These are phyloP conservation scores for Brachypodius melanocephalos DNA, from an alignment of 2,113 vertebrate species.

Conservation along the genomic window DNA sequence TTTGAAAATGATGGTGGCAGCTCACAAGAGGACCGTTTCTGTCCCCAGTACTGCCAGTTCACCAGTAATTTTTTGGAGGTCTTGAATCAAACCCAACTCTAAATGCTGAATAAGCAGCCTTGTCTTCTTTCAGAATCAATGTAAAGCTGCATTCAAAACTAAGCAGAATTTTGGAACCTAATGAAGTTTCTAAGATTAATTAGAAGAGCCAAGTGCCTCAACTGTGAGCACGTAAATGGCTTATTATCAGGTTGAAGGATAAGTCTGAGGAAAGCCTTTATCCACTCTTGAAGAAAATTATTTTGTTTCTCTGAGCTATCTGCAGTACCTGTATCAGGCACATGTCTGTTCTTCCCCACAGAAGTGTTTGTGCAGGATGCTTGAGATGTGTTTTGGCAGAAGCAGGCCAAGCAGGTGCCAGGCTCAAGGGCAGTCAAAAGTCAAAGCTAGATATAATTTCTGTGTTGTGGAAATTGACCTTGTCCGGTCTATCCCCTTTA, in stretches of 20 bases:
- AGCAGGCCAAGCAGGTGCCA: neutral
- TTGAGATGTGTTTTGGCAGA: neutral
- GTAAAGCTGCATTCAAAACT: neutral
- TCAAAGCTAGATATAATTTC: neutral
- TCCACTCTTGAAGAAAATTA: neutral
- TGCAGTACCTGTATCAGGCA: rapidly evolving
- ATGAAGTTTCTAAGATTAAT: neutral
- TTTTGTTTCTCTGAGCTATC: neutral
- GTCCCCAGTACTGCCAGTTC: neutral
- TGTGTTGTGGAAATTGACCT: neutral
- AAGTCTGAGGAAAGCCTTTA: neutral
- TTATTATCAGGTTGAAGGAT: neutral
- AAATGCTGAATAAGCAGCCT: neutral
- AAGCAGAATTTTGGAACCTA: neutral
- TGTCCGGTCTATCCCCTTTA: neutral
- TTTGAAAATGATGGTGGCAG: neutral
- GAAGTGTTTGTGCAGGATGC: neutral
- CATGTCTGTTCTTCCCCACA: neutral
- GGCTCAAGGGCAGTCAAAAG: neutral
- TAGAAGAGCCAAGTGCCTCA: neutral
- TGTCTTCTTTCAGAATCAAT: neutral
- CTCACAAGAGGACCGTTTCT: rapidly evolving
- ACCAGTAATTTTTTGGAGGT: neutral
- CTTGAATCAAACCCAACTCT: neutral
- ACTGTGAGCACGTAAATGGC: neutral